Conservation (phyloP, 2,113 vertebrate genomes). For the Noturus placidus region DNA sequence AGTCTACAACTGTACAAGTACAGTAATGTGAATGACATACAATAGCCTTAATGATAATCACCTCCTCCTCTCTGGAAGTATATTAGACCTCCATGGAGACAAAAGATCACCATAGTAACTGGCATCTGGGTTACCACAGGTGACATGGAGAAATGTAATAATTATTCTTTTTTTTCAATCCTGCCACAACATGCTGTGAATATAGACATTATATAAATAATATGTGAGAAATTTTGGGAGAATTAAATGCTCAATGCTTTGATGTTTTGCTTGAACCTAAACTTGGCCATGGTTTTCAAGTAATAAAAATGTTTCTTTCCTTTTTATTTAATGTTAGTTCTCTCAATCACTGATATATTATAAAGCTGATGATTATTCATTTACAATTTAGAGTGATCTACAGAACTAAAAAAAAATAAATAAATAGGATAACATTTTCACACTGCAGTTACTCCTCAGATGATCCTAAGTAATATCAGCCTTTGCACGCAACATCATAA, state of each 20-base stretch:
- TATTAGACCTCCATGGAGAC: conserved; percentile 28
- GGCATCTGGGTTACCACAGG: conserved; percentile 32
- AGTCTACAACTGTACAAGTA: neutral
- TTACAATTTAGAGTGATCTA: neutral
- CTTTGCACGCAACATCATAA: conserved; percentile 55
- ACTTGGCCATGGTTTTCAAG: neutral
- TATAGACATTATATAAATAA: neutral
- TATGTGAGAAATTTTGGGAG: neutral
- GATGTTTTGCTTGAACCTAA: neutral
- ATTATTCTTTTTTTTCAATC: neutral
- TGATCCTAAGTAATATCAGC: conserved; percentile 39
- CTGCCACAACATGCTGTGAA: no score
- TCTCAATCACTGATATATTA: neutral
- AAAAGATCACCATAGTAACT: conserved; percentile 55
- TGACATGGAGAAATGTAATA: neutral
- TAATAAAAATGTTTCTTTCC: neutral
- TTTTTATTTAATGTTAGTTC: neutral
- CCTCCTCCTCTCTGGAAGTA: conserved; percentile 16
- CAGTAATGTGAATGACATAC: neutral
- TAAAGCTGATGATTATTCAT: neutral
- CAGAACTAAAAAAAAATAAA: neutral
- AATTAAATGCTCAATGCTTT: neutral
- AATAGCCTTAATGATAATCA: conserved; percentile 36
- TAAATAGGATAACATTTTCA: neutral
- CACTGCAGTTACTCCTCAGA: neutral